Evolutionary conservation across 2,888 invertebrate genomes (phyloP), one percentile per base, ranked within the genome.

Genomic region (Podabrus alpinus): DNA sequence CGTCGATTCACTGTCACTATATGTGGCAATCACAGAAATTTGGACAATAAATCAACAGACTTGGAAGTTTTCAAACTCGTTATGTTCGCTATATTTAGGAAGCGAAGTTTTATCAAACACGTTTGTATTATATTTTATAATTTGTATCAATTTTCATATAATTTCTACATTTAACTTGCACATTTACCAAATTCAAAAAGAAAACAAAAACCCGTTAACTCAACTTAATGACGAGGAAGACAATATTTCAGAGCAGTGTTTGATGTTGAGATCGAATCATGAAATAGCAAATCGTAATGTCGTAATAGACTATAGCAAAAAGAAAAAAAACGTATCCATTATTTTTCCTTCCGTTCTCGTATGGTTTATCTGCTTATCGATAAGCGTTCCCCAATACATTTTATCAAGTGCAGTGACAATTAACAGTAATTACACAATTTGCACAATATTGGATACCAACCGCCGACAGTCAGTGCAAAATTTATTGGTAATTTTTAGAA

Each of bases 361-460:
- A 67, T 92, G 92, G 92, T 87, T 91, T 77, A 83, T 91, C 67
- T 88, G 90, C 45, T 83, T 89, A 62, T 92, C 92, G 1, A 83
- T 91, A 45, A 91, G 92, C 83, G 88, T 92, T 67, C 92, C 92
- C 10, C 90, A 90, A 80, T 90, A 90, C 83, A 87, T 88, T 24
- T 85, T 91, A 77, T 89, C 91, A 5, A 88, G 89, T 7, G 88
- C 88, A 64, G 84, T 89, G 66, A 85, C 86, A 74, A 81, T 87
- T 5, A 87, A 88, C 71, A 83, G 85, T 64, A 86, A 86, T 68
- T 80, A 83, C 11, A 85, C 87, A 13, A 80, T 89, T 25, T 92
- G 92, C 82, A 89, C 89, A 15, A 86, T 90, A 77, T 84, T 89
- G 24, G 90, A 91, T 79, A 86, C 88, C 21, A 88, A 87, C 80